phyloP scores from a whole-genome alignment of 2,113 vertebrate species.

The Thomomys bottae region DNA sequence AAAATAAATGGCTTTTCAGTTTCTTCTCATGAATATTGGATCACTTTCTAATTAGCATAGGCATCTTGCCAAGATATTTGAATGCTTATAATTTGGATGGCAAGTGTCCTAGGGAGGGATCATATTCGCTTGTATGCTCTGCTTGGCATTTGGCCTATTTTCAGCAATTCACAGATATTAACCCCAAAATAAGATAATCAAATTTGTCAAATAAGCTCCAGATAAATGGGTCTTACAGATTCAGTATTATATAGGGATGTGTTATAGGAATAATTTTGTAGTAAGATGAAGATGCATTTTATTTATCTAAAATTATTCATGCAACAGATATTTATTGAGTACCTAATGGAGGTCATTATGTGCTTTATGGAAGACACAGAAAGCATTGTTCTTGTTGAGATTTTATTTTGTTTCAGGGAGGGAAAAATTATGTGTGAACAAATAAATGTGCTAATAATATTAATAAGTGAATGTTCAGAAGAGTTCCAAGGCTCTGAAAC shows the following conservation, averaged over 20 bases:
- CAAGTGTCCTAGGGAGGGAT: constrained; percentile 66
- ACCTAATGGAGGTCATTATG: background rate
- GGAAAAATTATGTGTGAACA: background rate
- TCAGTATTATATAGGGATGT: background rate
- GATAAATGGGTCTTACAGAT: constrained; percentile 35
- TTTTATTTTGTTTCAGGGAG: constrained; percentile 37
- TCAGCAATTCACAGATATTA: constrained; percentile 62
- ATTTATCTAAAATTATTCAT: constrained; percentile 37
- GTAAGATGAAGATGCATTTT: constrained; percentile 24
- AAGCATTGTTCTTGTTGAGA: background rate
- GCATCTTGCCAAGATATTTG: constrained; percentile 68
- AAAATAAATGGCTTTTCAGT: constrained; percentile 67
- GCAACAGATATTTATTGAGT: constrained; percentile 38
- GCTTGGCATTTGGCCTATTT: constrained; percentile 55
- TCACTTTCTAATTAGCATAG: constrained; percentile 71
- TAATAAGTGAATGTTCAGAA: too few species aligned
- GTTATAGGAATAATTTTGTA: constrained; percentile 35
- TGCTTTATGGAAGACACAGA: constrained; percentile 27
- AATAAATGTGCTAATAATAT: background rate
- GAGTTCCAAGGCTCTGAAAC: background rate
- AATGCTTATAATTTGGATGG: constrained; percentile 64
- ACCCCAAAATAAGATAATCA: constrained; percentile 63
- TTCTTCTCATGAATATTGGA: constrained; percentile 72
- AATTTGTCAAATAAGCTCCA: constrained; percentile 64
- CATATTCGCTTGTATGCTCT: constrained; percentile 61